Conservation (phyloP, 2,113 vertebrate species). For the Heptranchias perlo region DNA sequence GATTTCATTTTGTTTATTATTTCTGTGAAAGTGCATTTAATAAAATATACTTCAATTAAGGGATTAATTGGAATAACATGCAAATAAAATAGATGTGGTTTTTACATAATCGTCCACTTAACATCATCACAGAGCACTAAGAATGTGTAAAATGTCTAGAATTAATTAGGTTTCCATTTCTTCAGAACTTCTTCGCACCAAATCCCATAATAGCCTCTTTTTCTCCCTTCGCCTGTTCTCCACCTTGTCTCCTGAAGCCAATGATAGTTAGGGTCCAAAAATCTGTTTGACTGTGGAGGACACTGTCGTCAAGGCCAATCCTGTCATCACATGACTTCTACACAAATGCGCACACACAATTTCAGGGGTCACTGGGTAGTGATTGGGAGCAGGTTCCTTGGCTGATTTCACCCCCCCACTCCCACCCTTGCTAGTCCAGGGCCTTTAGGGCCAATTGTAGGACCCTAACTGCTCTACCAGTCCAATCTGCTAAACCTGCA, state of each 20-base stretch:
- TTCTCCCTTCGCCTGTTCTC: background rate
- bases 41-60: constrained; percentile 15
- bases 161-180: background rate
- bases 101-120: background rate
- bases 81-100: background rate
- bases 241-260: background rate
- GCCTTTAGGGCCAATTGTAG: background rate
- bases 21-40: constrained; percentile 11
- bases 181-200: background rate
- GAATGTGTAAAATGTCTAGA: background rate
- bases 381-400: background rate
- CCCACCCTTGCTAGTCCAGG: no score
- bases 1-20: background rate
- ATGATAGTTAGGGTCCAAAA: background rate
- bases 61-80: constrained; percentile 22
- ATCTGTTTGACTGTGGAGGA: background rate
- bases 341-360: background rate
- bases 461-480: background rate
- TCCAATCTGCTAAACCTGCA: background rate
- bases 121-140: background rate
- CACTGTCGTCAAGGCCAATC: background rate
- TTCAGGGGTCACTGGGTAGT: background rate
- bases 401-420: background rate
- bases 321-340: background rate
- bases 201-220: background rate